Evolutionary conservation across 2,888 invertebrate species (phyloP), one percentile per base, ranked within the genome.

Genomic region (Lycocerus yunnanus): DNA sequence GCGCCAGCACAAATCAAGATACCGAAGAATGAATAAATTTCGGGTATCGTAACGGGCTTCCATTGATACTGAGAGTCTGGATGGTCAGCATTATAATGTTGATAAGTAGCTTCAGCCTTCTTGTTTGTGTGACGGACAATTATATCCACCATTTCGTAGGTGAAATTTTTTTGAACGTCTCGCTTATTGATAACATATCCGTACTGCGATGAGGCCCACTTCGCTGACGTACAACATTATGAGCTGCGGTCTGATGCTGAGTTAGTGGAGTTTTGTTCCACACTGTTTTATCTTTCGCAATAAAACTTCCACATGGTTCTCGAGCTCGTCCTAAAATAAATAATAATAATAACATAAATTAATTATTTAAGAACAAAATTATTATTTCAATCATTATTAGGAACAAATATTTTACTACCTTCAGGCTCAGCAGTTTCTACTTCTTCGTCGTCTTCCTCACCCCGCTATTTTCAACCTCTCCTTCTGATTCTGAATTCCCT

Each of bases 1-100:
- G 59, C 76, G n/a, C 80, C 77, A 69, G 78, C 59, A n/a, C 65
- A 71, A 74, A 80, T 78, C 75, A 80, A 75, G 73, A 78, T 68
- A 58, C 65, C 80, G 14, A 77, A 16, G 74, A 80, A 81, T 14
- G 76, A 69, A 68, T 69, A 73, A 15, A 78, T 71, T 75, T 80
- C 78, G 11, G 20, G 71, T 15, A 27, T 15, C 14, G 72, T 76
- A 58, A 71, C 59, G n/a, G 43, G 43, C 59, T n/a, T 18, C 71
- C 71, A 71, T 16, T 24, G n/a, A 15, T n/a, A 13, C n/a, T 16
- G 65, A 3, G 20, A 11, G 13, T 65, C 20, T 11, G 65, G 65
- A 65, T 65, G 3, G 4, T 20, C n/a, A 3, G 20, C n/a, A 20
- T 65, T 65, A n/a, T 2, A 21, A 10, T 10, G 20, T 13, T 8